Evolutionary conservation across 1,140 invertebrate species (phyloP), one percentile per base, ranked within the genome.

Genomic region (Zaprionus lachaisei): DNA sequence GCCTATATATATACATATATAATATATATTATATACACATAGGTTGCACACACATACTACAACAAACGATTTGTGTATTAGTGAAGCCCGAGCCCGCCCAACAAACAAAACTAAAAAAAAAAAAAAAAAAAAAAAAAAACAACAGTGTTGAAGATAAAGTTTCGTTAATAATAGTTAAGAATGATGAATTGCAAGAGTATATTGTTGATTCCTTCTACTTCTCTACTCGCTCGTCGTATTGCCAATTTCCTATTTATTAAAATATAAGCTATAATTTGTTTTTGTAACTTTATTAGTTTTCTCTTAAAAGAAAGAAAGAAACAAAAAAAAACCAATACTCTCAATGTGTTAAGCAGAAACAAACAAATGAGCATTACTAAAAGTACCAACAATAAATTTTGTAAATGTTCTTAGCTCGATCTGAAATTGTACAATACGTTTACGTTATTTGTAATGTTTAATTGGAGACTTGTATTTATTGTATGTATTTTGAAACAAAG

Each of bases 191-290:
- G 38, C 60, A 77, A 66, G 62, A 83, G 65, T 78, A 81, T 87
- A 57, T 84, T 87, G 79, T 90, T 79, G 71, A 89, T 81, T 89
- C 75, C 69, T 84, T 79, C 78, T 81, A 79, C 66, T 87, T 79
- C 91, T 92, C 91, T 85, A 79, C 91, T 92, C 91, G 86, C 91
- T 91, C 91, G 62, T 91, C 91, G 64, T 81, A 91, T 91, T 92
- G 91, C 91, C 91, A 92, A 92, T 86, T 92, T 81, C 83, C 72
- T 87, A 80, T 71, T 58, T 75, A 76, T 81, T 81, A 81, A 74
- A 64, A 81, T 70, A 73, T 62, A 56, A 84, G 77, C 66, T 86
- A 69, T 77, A 83, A 77, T 89, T 67, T 81, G 63, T 78, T 58
- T 72, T 58, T 72, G 64, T 84, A 77, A 70, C 72, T 83, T 68